Evolutionary conservation across 2,113 vertebrate species (phyloP).

Genomic region (Tetraodon nigroviridis): DNA sequence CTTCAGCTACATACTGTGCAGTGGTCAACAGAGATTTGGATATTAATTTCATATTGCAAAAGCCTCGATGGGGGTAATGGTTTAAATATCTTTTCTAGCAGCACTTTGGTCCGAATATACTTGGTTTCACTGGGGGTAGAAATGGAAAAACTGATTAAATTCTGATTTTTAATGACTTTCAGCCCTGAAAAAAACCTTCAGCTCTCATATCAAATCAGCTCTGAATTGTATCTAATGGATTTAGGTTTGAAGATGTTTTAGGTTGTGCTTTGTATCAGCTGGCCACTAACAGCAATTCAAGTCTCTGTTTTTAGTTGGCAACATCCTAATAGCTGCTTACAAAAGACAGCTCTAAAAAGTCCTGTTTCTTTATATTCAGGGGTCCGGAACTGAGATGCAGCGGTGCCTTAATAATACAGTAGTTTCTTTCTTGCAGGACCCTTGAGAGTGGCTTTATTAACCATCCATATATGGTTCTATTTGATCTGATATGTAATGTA

Average conservation of each 20-base stretch:
- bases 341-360: slow-evolving; percentile 5
- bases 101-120: neutral
- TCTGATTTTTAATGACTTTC: neutral
- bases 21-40: neutral
- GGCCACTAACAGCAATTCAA: slow-evolving; percentile 50
- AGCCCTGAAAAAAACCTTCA: neutral
- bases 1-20: neutral
- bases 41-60: neutral
- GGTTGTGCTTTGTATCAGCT: slow-evolving; percentile 47
- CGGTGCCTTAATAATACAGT: slow-evolving; percentile 31
- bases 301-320: slow-evolving; percentile 1
- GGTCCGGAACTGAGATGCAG: slow-evolving; percentile 9
- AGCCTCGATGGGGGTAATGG: neutral
- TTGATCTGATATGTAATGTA: neutral
- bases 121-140: neutral
- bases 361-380: slow-evolving; percentile 1
- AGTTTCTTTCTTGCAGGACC: slow-evolving; percentile 50
- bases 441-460: slow-evolving; percentile 29
- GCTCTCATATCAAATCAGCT: neutral
- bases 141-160: no score
- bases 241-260: neutral
- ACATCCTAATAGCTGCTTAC: no score
- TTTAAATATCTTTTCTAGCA: neutral
- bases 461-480: neutral
- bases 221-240: neutral